phyloP scores from a whole-genome alignment of 2,888 invertebrate genomes.

The Tenthredo distinguenda region DNA sequence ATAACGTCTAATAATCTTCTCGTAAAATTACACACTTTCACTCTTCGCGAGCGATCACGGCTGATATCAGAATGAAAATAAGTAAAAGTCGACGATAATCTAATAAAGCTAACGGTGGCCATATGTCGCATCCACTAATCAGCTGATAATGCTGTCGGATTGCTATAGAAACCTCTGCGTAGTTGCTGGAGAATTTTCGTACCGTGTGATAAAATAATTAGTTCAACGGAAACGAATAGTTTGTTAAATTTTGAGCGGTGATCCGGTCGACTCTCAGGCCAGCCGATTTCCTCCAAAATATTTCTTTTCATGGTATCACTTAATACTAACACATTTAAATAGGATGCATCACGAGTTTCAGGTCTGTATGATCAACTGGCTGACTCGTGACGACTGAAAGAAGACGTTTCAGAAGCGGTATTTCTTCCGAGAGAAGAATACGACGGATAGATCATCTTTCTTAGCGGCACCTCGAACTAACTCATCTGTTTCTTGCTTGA shows the following conservation, averaged over 20 bases:
- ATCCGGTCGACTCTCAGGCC: not conserved
- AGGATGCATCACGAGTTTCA: not conserved
- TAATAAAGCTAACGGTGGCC: constrained; percentile 70
- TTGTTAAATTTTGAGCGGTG: not conserved
- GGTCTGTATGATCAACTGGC: not conserved
- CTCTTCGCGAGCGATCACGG: constrained; percentile 47
- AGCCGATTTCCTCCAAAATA: not conserved
- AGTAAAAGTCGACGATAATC: constrained; percentile 71
- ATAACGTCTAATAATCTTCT: constrained; percentile 9
- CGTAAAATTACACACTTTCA: constrained; percentile 37
- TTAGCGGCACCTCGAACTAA: not conserved
- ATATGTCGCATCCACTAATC: constrained; percentile 73
- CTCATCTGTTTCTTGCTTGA: not conserved
- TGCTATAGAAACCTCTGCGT: constrained; percentile 69
- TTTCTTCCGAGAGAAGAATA: not conserved
- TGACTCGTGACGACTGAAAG: not conserved
- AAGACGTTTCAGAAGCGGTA: not conserved
- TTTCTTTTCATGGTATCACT: not conserved
- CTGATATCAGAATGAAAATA: constrained; percentile 60
- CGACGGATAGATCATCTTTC: not conserved
- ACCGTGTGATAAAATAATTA: constrained; percentile 46
- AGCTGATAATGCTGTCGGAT: constrained; percentile 71
- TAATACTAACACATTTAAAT: not conserved
- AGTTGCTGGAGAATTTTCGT: constrained; percentile 51
- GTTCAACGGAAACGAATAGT: not conserved